Percentiles rank a stretch among this genome's conserved stretches.
These are phyloP conservation scores for Hydractinia symbiolongicarpus DNA, from an alignment of 30 jellyfish, hydroid and myxozoan species.

Conservation along the genomic window DNA sequence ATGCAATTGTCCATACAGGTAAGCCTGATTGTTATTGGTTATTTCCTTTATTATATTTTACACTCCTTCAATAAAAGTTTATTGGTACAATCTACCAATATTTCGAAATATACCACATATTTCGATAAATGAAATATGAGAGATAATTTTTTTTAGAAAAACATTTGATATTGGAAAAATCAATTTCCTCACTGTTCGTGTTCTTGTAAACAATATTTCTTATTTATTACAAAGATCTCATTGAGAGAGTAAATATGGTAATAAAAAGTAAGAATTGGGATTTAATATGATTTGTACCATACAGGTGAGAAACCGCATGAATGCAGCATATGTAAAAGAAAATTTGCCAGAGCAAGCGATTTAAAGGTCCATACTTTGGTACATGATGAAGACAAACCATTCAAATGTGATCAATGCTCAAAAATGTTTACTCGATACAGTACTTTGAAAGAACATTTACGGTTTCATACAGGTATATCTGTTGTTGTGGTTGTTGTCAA, in stretches of 20 bases:
- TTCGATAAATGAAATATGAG: too few species aligned
- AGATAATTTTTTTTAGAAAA: too few species aligned
- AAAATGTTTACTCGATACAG: constrained; percentile 81
- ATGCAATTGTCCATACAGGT: constrained; percentile 97
- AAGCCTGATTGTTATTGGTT: constrained; percentile 1
- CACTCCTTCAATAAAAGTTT: too few species aligned
- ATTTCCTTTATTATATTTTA: too few species aligned
- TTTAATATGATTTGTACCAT: not conserved
- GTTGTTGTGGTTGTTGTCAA: not conserved
- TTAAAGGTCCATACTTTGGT: constrained; percentile 79
- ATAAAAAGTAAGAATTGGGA: too few species aligned
- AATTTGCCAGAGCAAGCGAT: constrained; percentile 91
- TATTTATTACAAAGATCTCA: too few species aligned
- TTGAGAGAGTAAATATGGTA: too few species aligned
- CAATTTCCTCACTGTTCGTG: too few species aligned
- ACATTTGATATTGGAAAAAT: too few species aligned
- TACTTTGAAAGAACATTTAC: constrained; percentile 71
- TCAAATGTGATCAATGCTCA: constrained; percentile 69
- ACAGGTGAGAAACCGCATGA: constrained; percentile 84
- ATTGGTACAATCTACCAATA: too few species aligned
- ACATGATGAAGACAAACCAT: constrained; percentile 84
- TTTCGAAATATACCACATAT: too few species aligned
- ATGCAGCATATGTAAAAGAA: constrained; percentile 61
- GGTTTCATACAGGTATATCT: constrained; percentile 81
- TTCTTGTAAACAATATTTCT: too few species aligned